Percentiles rank a stretch among this genome's conserved stretches.
phyloP scores from a whole-genome alignment of 2,113 vertebrate species.

The Rutilus rutilus region DNA sequence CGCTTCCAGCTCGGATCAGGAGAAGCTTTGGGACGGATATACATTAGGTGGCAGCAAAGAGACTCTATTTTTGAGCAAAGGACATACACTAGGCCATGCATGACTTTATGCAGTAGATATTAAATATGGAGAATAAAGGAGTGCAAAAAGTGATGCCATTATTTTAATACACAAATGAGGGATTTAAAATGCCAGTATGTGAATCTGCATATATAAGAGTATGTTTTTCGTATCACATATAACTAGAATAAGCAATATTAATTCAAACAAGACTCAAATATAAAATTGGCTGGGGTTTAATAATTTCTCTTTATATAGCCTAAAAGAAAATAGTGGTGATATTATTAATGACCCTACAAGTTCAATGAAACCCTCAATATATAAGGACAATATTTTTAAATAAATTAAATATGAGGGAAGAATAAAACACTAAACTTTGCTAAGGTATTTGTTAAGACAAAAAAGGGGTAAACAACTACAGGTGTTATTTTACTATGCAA shows the following conservation, averaged over 20 bases:
- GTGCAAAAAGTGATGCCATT: neutral
- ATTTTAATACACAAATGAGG: neutral
- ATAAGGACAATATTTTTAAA: too few species aligned
- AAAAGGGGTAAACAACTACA: too few species aligned
- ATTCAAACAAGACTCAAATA: neutral
- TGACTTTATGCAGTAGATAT: neutral
- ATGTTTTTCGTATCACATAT: neutral
- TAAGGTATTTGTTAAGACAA: too few species aligned
- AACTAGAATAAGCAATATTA: neutral
- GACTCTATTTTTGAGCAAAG: constrained; percentile 66
- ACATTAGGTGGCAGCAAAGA: constrained; percentile 86
- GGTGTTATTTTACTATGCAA: too few species aligned
- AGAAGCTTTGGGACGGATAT: constrained; percentile 62
- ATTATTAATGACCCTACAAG: too few species aligned
- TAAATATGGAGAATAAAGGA: neutral
- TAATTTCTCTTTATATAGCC: too few species aligned
- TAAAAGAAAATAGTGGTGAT: neutral
- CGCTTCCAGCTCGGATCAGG: constrained; percentile 63
- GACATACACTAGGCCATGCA: neutral
- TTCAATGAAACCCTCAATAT: too few species aligned
- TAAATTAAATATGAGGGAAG: too few species aligned
- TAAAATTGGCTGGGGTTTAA: neutral
- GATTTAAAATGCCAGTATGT: neutral
- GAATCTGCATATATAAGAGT: neutral
- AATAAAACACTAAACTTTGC: too few species aligned